A percentile compares a stretch with the other conserved stretches of the same genome.
Evolutionary conservation across 2,113 vertebrate species (phyloP).

Genomic region (Circaetus cinerascens): DNA sequence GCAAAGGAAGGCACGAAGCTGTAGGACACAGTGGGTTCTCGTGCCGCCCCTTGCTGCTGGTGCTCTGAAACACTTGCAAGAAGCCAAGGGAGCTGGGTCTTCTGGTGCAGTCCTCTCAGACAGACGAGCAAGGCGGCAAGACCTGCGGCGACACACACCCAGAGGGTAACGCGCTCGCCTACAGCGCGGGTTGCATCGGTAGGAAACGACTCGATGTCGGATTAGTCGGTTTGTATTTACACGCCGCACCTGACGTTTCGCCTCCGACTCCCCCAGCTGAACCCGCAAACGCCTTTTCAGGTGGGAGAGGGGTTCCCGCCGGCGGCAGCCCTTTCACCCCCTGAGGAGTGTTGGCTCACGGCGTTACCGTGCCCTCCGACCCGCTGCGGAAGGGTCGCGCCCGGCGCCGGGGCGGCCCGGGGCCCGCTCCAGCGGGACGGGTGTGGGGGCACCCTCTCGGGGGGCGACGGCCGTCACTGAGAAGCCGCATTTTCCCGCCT

Average conservation of each 20-base stretch:
- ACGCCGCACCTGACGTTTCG: too few species aligned
- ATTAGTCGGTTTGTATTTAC: too few species aligned
- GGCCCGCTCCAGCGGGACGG: neutral
- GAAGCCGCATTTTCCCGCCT: fast-evolving
- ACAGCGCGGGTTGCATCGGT: fast-evolving
- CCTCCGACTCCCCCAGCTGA: neutral
- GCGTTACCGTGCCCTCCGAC: neutral
- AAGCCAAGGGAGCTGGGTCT: neutral
- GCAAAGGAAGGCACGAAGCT: neutral
- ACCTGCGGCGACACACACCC: neutral
- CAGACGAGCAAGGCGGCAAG: fast-evolving
- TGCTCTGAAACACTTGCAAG: too few species aligned
- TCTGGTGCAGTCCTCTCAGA: neutral
- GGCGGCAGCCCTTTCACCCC: neutral
- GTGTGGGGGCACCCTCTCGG: too few species aligned
- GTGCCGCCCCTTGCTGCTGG: neutral
- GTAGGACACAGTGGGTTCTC: fast-evolving
- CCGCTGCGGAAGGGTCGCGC: neutral
- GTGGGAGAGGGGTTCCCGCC: fast-evolving
- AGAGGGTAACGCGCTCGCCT: neutral
- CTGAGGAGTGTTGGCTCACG: fast-evolving
- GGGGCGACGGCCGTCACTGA: fast-evolving
- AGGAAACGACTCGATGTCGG: fast-evolving
- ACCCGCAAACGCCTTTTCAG: neutral
- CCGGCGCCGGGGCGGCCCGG: neutral